Percentiles rank a stretch among this genome's conserved stretches.
Conservation (phyloP, 2,888 invertebrate genomes). For the Drosophila maculinotata region DNA sequence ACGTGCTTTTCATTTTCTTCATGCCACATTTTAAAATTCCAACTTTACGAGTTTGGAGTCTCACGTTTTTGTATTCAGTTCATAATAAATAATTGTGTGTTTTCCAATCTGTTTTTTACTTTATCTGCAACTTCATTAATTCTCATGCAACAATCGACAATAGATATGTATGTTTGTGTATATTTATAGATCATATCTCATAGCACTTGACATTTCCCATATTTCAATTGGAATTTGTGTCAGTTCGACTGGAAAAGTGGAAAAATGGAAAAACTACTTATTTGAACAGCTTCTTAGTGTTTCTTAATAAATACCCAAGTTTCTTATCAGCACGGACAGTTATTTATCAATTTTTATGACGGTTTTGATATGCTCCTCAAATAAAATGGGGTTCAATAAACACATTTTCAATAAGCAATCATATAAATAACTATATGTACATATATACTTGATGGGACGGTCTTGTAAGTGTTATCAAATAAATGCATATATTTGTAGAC, state of each 20-base stretch:
- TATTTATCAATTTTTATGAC: conserved; percentile 25
- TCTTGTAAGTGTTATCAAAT: conserved; percentile 11
- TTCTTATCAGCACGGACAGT: conserved; percentile 24
- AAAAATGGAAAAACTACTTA: too few relatives aligned
- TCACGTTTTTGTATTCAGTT: not conserved
- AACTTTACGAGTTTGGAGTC: conserved; percentile 11
- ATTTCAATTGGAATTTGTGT: conserved; percentile 30
- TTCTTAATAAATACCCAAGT: not conserved
- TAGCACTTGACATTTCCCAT: conserved; percentile 30
- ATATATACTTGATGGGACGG: too few relatives aligned
- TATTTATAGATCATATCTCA: conserved; percentile 35
- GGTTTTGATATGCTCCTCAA: conserved; percentile 19
- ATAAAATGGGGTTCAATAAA: conserved; percentile 45
- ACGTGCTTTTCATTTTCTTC: conserved; percentile 4
- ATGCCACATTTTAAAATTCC: not conserved
- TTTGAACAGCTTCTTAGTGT: conserved; percentile 4
- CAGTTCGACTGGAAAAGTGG: conserved; percentile 7
- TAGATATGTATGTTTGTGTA: not conserved
- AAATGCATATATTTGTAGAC: conserved; percentile 7
- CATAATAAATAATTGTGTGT: not conserved
- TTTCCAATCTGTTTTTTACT: conserved; percentile 19
- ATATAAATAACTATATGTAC: conserved; percentile 16
- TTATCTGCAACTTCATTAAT: conserved; percentile 23
- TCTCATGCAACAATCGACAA: conserved; percentile 1
- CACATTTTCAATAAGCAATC: conserved; percentile 32